phyloP scores from a whole-genome alignment of 2,797 vertebrate genomes.

The Chelon labrosus region DNA sequence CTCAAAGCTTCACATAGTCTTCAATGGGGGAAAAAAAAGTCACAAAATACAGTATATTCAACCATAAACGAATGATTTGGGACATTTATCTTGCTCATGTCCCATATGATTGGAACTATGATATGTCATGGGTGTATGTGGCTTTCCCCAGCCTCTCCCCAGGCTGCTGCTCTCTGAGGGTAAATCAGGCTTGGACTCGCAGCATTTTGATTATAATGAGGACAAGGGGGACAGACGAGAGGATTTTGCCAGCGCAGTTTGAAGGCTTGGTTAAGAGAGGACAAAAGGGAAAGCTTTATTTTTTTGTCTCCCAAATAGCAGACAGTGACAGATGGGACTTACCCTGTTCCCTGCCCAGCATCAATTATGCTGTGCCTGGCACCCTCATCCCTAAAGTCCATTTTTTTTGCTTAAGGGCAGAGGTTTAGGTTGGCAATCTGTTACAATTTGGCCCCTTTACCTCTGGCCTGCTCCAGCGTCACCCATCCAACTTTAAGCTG shows the following conservation, averaged over 20 bases:
- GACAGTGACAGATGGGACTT: conserved; percentile 77
- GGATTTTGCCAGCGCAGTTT: conserved; percentile 70
- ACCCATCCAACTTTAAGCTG: conserved; percentile 34
- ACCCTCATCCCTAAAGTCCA: conserved; percentile 65
- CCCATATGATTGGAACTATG: conserved; percentile 63
- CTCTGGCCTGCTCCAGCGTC: conserved; percentile 29
- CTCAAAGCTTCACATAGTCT: conserved; percentile 22
- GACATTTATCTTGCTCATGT: conserved; percentile 46
- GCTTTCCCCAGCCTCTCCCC: conserved; percentile 56
- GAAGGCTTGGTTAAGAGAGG: conserved; percentile 55
- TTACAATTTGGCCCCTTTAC: conserved; percentile 75
- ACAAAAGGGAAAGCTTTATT: conserved; percentile 62
- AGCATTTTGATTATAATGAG: conserved; percentile 76
- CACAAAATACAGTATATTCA: conserved; percentile 4
- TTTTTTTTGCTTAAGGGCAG: conserved; percentile 59
- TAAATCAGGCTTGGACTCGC: conserved; percentile 68
- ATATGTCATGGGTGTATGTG: conserved; percentile 67
- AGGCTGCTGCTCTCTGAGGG: conserved; percentile 51
- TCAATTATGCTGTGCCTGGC: conserved; percentile 78
- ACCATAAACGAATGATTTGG: conserved; percentile 44
- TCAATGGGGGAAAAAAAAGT: conserved; percentile 16
- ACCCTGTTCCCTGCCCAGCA: conserved; percentile 54
- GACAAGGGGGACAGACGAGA: conserved; percentile 73
- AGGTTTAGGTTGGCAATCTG: conserved; percentile 75
- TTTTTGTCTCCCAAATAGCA: conserved; percentile 53